Base-by-base conservation (phyloP, 2,888 invertebrate species). In the Meteorus cinctellus region DNA sequence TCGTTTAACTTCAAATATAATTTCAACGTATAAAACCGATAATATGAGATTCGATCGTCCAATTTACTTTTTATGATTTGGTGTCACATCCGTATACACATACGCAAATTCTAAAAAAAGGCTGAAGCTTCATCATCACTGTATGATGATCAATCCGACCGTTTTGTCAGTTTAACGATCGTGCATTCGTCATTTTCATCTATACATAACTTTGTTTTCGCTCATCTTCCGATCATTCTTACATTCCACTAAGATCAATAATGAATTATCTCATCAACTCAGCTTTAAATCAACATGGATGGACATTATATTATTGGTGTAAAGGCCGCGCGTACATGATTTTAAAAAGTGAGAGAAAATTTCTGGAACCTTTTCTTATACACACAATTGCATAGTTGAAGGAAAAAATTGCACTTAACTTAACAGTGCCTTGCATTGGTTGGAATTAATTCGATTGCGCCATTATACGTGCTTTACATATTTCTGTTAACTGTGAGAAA, bases 261-360 rank as follows among this genome's bases (percentile, higher is more conserved):
- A 76, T 55, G 29, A 76, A 24, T n/a, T 55, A 78, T 78, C 48
- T 75, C 69, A 77, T 75, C 68, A 77, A 77, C 71, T 75, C 69
- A 72, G 72, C 72, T 60, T 41, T 68, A 68, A 72, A 60, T 31
- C 2, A 41, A 41, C 41, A 8, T 41, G 41, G 41, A 41, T 41
- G 41, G 41, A 41, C 41, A 12, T 41, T 41, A 41, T 10, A 41
- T 41, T 41, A 41, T 41, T 41, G 41, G 41, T 41, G 41, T 10
- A 41, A 41, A 41, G 41, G 41, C 41, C 41, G 41, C 41, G 8
- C 41, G 12, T 41, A 41, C 8, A 41, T 41, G 12, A 41, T 41
- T 41, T 41, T 12, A 12, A 12, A 41, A 10, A 41, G 8, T 41
- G 41, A 41, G 41, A 41, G 12, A 41, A 12, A 34, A 34, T 34